Percentiles rank a stretch among this genome's conserved stretches.
Evolutionary conservation across 2,113 vertebrate species (phyloP).

Genomic region (Acanthochromis polyacanthus): DNA sequence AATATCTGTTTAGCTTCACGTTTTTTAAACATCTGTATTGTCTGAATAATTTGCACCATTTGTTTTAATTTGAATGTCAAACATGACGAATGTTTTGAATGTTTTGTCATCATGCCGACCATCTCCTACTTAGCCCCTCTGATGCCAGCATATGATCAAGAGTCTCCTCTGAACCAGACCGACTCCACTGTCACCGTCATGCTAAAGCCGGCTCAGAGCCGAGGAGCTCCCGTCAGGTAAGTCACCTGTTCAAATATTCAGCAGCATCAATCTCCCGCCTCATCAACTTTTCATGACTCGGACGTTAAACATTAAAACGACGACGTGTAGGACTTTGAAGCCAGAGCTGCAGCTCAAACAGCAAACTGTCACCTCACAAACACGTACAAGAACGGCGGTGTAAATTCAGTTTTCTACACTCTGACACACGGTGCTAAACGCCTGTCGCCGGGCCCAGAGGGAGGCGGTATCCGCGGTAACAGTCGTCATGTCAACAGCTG

Average conservation of each 20-base stretch:
- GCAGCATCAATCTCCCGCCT: slow-evolving; percentile 40
- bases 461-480: slow-evolving; percentile 56
- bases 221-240: slow-evolving; percentile 98
- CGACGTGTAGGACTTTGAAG: slow-evolving; percentile 9
- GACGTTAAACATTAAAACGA: slow-evolving; percentile 42
- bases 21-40: too few species aligned
- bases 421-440: neutral
- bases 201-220: slow-evolving; percentile 95
- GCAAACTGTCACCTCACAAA: too few species aligned
- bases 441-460: neutral
- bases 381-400: too few species aligned
- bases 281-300: slow-evolving; percentile 48
- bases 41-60: too few species aligned
- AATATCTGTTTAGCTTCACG: too few species aligned
- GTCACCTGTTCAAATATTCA: slow-evolving; percentile 36
- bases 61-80: too few species aligned
- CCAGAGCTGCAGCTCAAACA: neutral
- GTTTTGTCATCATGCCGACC: too few species aligned
- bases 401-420: neutral
- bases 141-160: slow-evolving; percentile 96
- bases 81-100: too few species aligned
- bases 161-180: slow-evolving; percentile 96
- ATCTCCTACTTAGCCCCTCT: slow-evolving; percentile 88
- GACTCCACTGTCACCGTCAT: slow-evolving; percentile 95
- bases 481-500: slow-evolving; percentile 73